Evolutionary conservation across 2,113 vertebrate genomes (phyloP).

Genomic region (Cheilinus undulatus): DNA sequence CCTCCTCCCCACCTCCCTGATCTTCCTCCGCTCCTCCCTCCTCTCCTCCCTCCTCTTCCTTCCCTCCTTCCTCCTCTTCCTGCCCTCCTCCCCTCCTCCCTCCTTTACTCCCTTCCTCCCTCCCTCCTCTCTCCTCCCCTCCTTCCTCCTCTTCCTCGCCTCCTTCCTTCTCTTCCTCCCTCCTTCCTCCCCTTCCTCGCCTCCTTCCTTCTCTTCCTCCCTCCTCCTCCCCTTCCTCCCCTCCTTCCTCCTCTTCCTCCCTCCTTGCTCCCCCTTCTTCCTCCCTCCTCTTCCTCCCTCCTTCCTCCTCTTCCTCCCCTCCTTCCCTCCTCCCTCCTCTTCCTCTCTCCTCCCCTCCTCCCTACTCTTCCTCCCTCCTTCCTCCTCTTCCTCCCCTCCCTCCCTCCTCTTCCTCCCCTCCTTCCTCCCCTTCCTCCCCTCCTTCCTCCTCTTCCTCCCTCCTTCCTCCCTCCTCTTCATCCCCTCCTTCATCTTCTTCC

Average conservation of each 20-base stretch:
- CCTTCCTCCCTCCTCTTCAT: background rate
- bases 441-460: background rate
- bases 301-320: background rate
- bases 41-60: background rate
- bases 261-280: background rate
- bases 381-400: background rate
- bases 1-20: background rate
- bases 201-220: background rate
- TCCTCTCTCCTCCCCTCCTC: background rate
- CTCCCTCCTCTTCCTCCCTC: background rate
- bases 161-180: background rate
- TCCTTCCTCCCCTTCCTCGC: background rate
- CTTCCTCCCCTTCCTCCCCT: background rate
- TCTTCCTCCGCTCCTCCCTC: background rate
- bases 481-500: accelerated
- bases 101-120: background rate
- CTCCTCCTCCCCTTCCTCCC: background rate
- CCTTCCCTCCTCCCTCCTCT: background rate
- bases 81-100: background rate
- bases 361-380: background rate
- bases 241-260: background rate
- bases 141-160: background rate
- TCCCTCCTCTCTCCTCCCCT: background rate
- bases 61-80: background rate
- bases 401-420: background rate